Evolutionary conservation across 2,888 invertebrate species (phyloP), one percentile per base, ranked within the genome.

Genomic region (Epistrophe eligans): DNA sequence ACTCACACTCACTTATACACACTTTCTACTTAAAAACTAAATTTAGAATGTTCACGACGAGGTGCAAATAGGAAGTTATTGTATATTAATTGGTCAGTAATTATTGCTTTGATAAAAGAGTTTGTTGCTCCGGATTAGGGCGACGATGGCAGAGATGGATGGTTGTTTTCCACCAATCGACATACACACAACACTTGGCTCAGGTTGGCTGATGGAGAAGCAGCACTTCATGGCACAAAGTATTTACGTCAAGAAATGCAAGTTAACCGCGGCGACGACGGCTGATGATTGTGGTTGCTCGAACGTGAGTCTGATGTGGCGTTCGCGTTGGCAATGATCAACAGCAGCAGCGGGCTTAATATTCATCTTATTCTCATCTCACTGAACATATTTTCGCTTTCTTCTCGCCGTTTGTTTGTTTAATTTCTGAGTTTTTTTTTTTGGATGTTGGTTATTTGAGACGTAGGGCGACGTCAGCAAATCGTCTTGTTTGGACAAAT

Each of bases 361-460:
- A 83, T 85, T 82, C 85, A 82, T 87, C 72, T 74, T 77, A 38
- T 35, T 67, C 79, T 83, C 87, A 87, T 87, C 76, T 87, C 79
- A 38, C 48, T 45, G 55, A 55, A 28, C 0, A 24, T 62, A 70
- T 45, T 85, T 71, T 85, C 32, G 58, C 60, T 81, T 72, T 81
- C 52, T 81, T 81, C 48, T 55, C 28, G 17, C 13, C 13, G 45
- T 3, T 17, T 10, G n/a, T 24, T 45, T 43, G 19, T 71, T 28
- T 28, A 17, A 66, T 74, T 67, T 11, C 11, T 3, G 17, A 48
- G 13, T 5, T 50, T 72, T 72, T 45, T 17, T 45, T 24, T 2
- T 11, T 71, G 2, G 17, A n/a, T n/a, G n/a, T 32, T 13, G 40
- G 28, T 66, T 17, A 60, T 11, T n/a, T 4, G 7, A 32, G 35